Base-by-base conservation (phyloP, 2,888 invertebrate species). In the Elysia crispata region DNA sequence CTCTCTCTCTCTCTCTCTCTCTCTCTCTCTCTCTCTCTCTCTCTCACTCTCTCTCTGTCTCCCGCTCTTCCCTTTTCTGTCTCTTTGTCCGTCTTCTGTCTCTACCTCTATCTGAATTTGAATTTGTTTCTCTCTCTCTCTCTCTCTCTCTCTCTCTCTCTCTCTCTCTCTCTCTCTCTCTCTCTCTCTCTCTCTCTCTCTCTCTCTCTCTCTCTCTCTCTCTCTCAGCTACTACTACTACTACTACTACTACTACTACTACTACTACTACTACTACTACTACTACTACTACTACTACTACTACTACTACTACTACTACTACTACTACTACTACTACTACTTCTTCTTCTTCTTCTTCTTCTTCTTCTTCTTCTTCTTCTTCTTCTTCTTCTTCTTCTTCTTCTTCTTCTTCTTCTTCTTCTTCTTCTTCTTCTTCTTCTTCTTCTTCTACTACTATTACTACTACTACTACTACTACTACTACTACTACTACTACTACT, bases 11-110 rank as follows among this genome's bases (percentile, higher is more conserved):
- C 49, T 41, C 25, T 50, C 50, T 41, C 41, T 49, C 23, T 50
- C 50, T 72, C 72, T 72, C 23, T 50, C 50, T 72, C 72, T 72
- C 23, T 50, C 50, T 72, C 72, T 72, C 50, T 50, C 50, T 72
- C 49, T 72, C 50, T 13, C 28, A 49, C 72, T 72, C 23, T 25
- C 13, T 72, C 72, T 72, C 1, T 50, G 6, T 72, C 72, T 72
- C 60, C 25, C 3, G n/a, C 15, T 25, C 60, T 60, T 5, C 60
- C 3, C 3, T 25, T 60, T 15, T 25, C 25, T 25, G n/a, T 60
- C 60, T 25, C 15, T 5, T 25, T 13, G 5, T 25, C 20, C 15
- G n/a, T 60, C 6, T 25, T 60, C 15, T 5, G n/a, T 25, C 60
- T 60, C 60, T 60, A 13, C 54, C 20, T 67, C 31, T 30, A 6